Base-by-base conservation (phyloP, 2,113 vertebrate species). In the Phalacrocorax brasilianus region DNA sequence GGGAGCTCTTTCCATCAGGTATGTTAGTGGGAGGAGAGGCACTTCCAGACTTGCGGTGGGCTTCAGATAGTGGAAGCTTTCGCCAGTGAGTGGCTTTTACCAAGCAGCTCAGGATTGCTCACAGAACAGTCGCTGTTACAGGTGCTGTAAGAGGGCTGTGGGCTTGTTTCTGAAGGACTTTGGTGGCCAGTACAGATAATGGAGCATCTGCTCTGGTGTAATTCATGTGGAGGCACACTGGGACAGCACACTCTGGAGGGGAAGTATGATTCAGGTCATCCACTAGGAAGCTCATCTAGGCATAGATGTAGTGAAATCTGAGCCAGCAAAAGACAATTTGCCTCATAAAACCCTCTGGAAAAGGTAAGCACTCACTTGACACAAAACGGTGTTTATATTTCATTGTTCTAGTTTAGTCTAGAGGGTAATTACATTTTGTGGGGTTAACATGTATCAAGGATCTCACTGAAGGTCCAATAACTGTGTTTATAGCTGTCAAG, bases 1-100 rank as follows among this genome's bases (percentile, higher is more conserved):
- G 28, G 65, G 38, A 76, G 24, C 18, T 55, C 45, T 79, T 55
- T 20, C n/a, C 63, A 53, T 7, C 33, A 52, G 49, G 18, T 1
- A 0, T 4, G 15, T n/a, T 26, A 45, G 47, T 0, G 4, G 28
- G 11, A 70, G 8, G 32, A 74, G 21, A 47, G 12, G 8, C 13
- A 30, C 70, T 74, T 95, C 53, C 33, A 56, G 40, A 23, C 10
- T 71, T 1, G 1, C 0, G 1, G 32, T 44, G 44, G 24, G 17
- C 63, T 93, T 93, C 21, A 17, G 33, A 1, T 9, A 30, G 47
- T 23, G 27, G 56, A 63, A 56, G 7, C 38, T 85, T 67, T 91
- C 6, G n/a, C 9, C 49, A 24, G 8, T 7, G n/a, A 27, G 21
- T 24, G 30, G 32, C 32, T 75, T 47, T 59, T 50, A 22, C 28